phyloP scores from a whole-genome alignment of 2,113 vertebrate species.

The Picathartes gymnocephalus region DNA sequence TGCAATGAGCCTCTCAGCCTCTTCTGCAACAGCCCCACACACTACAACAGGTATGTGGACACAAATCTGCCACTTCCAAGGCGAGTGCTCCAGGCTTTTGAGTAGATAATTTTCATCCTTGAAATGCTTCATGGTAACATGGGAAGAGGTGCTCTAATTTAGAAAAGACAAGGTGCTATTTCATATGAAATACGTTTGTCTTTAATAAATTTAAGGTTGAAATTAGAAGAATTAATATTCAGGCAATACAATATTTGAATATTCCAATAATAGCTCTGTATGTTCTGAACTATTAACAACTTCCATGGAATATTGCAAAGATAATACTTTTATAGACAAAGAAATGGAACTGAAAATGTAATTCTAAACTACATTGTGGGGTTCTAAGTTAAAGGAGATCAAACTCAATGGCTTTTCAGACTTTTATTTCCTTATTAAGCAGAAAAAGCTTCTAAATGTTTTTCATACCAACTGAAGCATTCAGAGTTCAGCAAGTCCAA shows the following conservation, averaged over 20 bases:
- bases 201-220: neutral
- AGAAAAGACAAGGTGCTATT: neutral
- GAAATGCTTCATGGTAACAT: neutral
- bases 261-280: neutral
- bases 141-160: neutral
- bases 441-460: neutral
- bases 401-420: neutral
- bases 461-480: neutral
- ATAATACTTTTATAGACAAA: neutral
- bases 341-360: neutral
- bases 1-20: neutral
- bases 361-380: neutral
- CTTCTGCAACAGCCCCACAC: neutral
- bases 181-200: neutral
- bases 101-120: neutral
- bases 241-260: neutral
- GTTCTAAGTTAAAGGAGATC: neutral
- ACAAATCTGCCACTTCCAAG: neutral
- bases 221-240: neutral
- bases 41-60: neutral
- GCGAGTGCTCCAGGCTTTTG: neutral
- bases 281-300: neutral
- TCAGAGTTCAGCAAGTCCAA: neutral
- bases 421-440: neutral
- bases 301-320: neutral